Conservation (phyloP, 2,113 vertebrate species). For the Pionites leucogaster region DNA sequence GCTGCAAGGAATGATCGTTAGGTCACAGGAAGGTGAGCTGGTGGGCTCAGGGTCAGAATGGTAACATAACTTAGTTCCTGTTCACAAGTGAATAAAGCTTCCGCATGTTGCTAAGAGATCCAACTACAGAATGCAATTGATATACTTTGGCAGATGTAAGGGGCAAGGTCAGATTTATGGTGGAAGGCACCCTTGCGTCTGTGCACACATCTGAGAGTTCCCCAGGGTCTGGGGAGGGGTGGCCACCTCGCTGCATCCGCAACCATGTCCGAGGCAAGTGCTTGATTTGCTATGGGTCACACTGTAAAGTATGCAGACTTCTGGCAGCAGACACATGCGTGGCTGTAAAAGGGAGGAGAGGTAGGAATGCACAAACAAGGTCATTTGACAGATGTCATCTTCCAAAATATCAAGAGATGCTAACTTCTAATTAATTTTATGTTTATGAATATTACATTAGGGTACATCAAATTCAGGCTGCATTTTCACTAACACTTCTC, state of each 20-base stretch:
- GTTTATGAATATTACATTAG: not conserved
- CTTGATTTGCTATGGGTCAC: not conserved
- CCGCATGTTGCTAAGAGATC: accelerated
- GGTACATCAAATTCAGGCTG: accelerated
- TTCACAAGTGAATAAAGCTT: not conserved
- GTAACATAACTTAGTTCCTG: not conserved
- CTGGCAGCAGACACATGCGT: accelerated
- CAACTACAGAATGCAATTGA: not conserved
- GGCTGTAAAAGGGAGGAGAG: not conserved
- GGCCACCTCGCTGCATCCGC: accelerated
- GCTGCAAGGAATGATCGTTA: not conserved
- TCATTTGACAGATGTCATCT: not conserved
- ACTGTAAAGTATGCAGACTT: not conserved
- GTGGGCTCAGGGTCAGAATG: not conserved
- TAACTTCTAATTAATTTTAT: not conserved
- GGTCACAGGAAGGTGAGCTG: accelerated
- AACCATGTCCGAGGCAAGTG: accelerated
- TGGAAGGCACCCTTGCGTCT: not conserved
- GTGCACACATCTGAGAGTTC: not conserved
- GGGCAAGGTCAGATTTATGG: not conserved
- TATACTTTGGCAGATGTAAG: not conserved
- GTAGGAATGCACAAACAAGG: not conserved
- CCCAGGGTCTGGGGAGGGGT: not conserved
- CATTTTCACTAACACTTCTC: not conserved
- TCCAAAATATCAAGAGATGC: not conserved